A percentile compares a stretch with the other conserved stretches of the same genome.
Conservation (phyloP, 2,797 vertebrate genomes). For the Accipiter minullus region DNA sequence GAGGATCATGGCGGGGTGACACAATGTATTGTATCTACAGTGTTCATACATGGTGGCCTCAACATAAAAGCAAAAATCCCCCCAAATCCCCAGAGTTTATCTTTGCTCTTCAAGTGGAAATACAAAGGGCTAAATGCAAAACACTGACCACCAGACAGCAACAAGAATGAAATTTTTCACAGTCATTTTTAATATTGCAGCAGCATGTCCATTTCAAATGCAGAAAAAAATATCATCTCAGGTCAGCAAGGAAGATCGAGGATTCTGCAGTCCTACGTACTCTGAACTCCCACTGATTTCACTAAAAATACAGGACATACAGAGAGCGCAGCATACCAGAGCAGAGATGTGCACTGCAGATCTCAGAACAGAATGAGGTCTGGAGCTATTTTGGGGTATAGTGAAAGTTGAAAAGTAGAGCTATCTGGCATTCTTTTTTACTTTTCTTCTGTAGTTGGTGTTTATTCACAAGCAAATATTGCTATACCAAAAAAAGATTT, state of each 20-base stretch:
- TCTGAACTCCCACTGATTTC: slow-evolving; percentile 13
- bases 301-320: slow-evolving; percentile 34
- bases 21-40: not conserved
- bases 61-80: not conserved
- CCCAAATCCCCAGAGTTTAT: not conserved
- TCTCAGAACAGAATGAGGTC: slow-evolving; percentile 43
- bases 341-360: slow-evolving; percentile 2
- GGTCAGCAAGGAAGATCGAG: not conserved
- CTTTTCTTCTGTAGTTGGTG: not conserved
- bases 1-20: not conserved
- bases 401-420: not conserved
- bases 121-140: not conserved
- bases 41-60: not conserved
- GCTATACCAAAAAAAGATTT: not conserved
- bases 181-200: not conserved
- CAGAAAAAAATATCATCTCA: not conserved
- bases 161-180: not conserved
- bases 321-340: not conserved
- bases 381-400: slow-evolving; percentile 26
- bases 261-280: not conserved
- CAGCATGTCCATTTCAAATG: not conserved
- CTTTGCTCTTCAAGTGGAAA: not conserved
- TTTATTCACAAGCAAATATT: not conserved
- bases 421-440: not conserved
- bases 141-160: accelerated